Base-by-base conservation (phyloP, 2,113 vertebrate genomes). In the Riparia riparia region DNA sequence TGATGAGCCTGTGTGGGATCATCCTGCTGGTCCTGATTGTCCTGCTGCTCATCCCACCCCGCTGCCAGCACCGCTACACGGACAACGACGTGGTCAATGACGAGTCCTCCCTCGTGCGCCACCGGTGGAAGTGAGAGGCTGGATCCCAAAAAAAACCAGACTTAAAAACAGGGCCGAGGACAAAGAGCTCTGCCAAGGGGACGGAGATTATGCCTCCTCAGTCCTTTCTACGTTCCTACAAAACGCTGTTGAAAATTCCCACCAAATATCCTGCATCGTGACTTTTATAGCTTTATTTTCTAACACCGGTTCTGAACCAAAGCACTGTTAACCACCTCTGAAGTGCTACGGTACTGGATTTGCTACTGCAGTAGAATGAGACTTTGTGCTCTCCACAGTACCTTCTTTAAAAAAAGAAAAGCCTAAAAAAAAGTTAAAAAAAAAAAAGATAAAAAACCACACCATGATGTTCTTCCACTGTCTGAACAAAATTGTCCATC, bases 61-160 rank as follows among this genome's bases (percentile, higher is more conserved):
- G 93, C 34, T 98, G 96, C 63, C 96, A 93, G 42, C 95, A 86
- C 22, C 66, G 25, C 70, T 90, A 97, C 70, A 97, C 96, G 0
- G 90, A 97, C 76, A 96, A 95, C 1, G 98, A 98, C 17, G 98
- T 98, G 49, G 98, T 99, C 77, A 99, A 98, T 1, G 99, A 99
- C 2, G 99, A 99, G 93, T 99, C 99, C 24, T 99, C 99, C 1
- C 98, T 99, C 11, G 98, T 99, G 51, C 98, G 98, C 34, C 98
- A 99, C 80, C 98, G 99, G 39, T 99, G 99, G 99, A 99, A 99
- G 69, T 99, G 98, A 99, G 95, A 94, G 47, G n/a, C 65, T 6
- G 6, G 5, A 3, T 47, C 9, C 0, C 44, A 17, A 47, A 53
- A 47, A 21, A 37, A 42, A 42, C 41, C 82, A 63, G 80, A 49